Base-by-base conservation (phyloP, 1,140 invertebrate genomes). In the Apis cerana region DNA sequence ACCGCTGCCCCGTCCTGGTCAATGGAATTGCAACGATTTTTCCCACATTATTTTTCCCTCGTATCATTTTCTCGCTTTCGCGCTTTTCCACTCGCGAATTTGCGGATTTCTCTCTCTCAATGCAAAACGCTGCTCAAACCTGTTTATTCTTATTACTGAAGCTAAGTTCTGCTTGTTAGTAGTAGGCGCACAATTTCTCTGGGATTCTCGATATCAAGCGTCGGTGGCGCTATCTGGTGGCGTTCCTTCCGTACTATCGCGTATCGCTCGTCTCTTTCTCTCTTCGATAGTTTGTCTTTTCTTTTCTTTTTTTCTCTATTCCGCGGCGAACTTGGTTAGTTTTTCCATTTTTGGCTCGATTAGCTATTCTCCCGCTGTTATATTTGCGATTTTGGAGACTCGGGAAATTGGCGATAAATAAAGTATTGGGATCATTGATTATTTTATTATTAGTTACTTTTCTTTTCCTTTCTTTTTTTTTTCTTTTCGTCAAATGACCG, bases 1-100 rank as follows among this genome's bases (percentile, higher is more conserved):
- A 50, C 91, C 91, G 89, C 91, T 92, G 71, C 91, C 91, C 27
- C 91, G 85, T 88, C 91, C 92, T 92, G 88, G 80, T 88, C 85
- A 92, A 91, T 89, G 82, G 81, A 91, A 92, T 91, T 84, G 85
- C 62, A 89, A 87, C 83, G 74, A 79, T 90, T 33, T 2, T 33
- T 82, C 80, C 33, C 13, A 23, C 33, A 43, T 82, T 71, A 64
- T 78, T 56, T n/a, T 21, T 19, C 10, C n/a, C 12, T 65, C 69
- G 64, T 4, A 52, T 52, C 15, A 8, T 13, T 15, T 59, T 71
- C 17, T 21, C 5, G 27, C 48, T 19, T 7, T 23, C 27, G 2
- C 33, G n/a, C 50, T 61, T 21, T 21, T 2, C 10, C 58, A 64
- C 33, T 58, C 27, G 27, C 75, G 48, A 69, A 71, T 43, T 13